Evolutionary conservation across 1,140 invertebrate species (phyloP).

Genomic region (Triops cancriformis): DNA sequence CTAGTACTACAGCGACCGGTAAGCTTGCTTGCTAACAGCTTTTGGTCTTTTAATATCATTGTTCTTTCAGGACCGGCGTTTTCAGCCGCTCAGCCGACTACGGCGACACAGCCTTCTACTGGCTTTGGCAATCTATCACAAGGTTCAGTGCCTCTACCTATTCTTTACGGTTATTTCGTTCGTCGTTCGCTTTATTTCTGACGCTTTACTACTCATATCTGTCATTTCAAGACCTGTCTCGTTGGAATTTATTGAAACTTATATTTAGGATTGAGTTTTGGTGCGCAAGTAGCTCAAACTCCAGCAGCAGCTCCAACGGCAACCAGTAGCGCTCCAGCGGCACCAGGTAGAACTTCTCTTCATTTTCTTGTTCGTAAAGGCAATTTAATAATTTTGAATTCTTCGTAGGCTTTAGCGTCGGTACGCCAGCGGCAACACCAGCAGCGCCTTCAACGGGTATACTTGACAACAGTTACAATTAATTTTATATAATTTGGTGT

Average conservation of each 20-base stretch:
- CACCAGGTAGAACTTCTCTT: neutral
- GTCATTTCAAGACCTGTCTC: no score
- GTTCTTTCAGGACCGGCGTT: neutral
- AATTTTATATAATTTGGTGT: no score
- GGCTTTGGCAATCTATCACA: neutral
- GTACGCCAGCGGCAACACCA: neutral
- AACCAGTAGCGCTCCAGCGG: neutral
- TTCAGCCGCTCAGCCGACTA: neutral
- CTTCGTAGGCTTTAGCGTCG: neutral
- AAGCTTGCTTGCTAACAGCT: neutral
- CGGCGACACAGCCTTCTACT: neutral
- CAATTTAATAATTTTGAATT: neutral
- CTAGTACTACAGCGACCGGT: neutral
- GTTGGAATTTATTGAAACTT: no score
- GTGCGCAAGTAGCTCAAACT: neutral
- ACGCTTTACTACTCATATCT: no score
- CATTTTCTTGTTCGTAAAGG: neutral
- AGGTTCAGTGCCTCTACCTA: neutral
- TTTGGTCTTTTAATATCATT: neutral
- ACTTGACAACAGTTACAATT: no score
- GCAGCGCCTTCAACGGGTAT: slow-evolving; percentile 11
- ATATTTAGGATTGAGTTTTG: neutral
- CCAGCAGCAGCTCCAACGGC: neutral
- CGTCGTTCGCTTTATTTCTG: no score
- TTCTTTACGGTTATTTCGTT: neutral